These are phyloP conservation scores for Cryptoprocta ferox DNA, from an alignment of 2,797 vertebrate species.

Conservation along the genomic window DNA sequence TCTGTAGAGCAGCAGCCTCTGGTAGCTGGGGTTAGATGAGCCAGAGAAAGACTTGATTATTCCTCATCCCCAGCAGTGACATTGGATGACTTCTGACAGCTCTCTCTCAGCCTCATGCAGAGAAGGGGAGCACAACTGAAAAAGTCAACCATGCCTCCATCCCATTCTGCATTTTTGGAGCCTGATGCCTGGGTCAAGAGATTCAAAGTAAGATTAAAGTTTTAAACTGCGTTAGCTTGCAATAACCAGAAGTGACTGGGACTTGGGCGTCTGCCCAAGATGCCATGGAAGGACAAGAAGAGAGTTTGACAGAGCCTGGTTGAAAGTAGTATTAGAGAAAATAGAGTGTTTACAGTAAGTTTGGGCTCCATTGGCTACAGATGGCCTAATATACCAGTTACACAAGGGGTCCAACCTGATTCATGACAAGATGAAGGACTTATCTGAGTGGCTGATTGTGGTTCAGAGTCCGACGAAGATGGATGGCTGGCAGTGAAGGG, in stretches of 20 bases:
- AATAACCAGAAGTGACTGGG: not conserved
- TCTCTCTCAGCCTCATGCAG: not conserved
- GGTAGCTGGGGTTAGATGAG: not conserved
- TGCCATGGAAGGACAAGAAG: not conserved
- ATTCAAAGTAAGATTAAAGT: not conserved
- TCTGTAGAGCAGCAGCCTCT: not conserved
- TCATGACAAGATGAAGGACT: not conserved
- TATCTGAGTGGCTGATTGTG: not conserved
- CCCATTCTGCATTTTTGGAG: not conserved
- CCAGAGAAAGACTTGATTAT: not conserved
- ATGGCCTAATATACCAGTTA: not conserved
- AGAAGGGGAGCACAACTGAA: not conserved
- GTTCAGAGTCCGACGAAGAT: not conserved
- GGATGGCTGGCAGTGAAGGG: not conserved
- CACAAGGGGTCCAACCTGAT: not conserved
- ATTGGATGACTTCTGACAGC: not conserved
- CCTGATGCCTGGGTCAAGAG: not conserved
- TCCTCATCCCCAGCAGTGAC: not conserved
- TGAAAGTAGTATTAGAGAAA: not conserved
- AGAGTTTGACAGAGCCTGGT: not conserved
- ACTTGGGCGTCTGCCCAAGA: not conserved
- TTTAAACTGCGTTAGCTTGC: not conserved
- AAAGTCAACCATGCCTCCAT: fast-evolving
- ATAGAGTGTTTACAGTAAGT: not conserved
- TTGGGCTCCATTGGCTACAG: not conserved